Conservation (phyloP, 2,888 invertebrate genomes). For the Cephus rjabovi region DNA sequence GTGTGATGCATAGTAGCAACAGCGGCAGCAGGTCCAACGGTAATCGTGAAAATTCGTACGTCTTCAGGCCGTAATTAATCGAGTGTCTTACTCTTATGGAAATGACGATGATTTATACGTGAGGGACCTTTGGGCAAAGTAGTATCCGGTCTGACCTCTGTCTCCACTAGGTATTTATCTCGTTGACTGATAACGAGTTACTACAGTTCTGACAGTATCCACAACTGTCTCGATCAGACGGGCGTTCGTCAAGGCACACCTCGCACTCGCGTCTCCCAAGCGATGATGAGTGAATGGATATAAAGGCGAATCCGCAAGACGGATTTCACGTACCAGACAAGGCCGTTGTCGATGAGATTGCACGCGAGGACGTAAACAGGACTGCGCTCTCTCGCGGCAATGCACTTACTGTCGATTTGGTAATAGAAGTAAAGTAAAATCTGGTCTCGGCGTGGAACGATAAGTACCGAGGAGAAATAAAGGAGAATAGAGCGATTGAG, state of each 20-base stretch:
- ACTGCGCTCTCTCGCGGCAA: not conserved
- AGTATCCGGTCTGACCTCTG: not conserved
- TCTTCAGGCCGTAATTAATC: not conserved
- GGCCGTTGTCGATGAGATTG: not conserved
- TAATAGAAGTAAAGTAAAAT: not conserved
- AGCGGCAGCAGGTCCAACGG: not conserved
- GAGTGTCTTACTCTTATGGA: not conserved
- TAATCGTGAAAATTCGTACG: not conserved
- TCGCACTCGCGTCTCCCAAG: not conserved
- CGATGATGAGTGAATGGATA: not conserved
- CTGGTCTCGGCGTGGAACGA: not conserved
- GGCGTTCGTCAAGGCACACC: not conserved
- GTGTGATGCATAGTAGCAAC: constrained; percentile 67
- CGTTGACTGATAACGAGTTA: not conserved
- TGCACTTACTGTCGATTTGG: not conserved
- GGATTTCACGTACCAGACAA: not conserved
- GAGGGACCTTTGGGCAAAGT: not conserved
- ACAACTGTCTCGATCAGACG: not conserved
- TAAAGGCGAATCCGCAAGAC: not conserved
- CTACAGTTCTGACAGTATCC: not conserved
- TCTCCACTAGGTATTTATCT: not conserved
- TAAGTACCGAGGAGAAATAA: not conserved
- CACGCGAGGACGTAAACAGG: not conserved
- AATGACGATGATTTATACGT: not conserved
- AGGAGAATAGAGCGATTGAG: not conserved